Evolutionary conservation across 2,888 invertebrate genomes (phyloP), one percentile per base, ranked within the genome.

Genomic region (Campoplex capitator): DNA sequence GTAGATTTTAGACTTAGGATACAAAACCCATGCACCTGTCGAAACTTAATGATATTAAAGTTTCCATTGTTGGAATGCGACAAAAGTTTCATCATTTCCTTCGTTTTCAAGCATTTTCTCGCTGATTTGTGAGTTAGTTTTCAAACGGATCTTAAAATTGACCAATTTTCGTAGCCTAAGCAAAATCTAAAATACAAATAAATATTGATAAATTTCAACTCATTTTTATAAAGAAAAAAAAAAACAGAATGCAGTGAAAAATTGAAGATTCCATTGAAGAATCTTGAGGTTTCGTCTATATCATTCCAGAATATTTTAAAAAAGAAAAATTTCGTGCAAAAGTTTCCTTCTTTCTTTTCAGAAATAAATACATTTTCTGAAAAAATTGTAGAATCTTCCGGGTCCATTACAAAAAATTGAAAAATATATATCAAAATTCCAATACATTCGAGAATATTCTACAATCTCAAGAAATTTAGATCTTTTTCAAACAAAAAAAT

Each of bases 21-120:
- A 45, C 3, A 56, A 78, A 54, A 56, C 16, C 67, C 75, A 42
- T 38, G 51, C 75, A 79, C 38, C 18, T 45, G 62, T 86, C 58
- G 79, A 75, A 9, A 62, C 32, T 28, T 45, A 73, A 77, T 51
- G 1, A 62, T 2, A 62, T 32, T 32, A 4, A 13, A 62, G 16
- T 62, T 62, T 62, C 13, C 16, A 62, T 32, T 32, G 32, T 62
- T 62, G 32, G 62, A 62, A 62, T 62, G 38, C 58, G 11, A 51
- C 9, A 38, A 42, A 48, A 48, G 23, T 18, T 32, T 23, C 3
- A 45, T 9, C 16, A 18, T 32, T 56, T 56, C 1, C 32, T 62
- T 16, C 0, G n/a, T 54, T 42, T 58, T 54, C 51, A 28, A 56
- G 16, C 32, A 62, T 62, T 32, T 16, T 32, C 32, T 16, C 16